Evolutionary conservation across 2,888 invertebrate genomes (phyloP).

Genomic region (Caenorhabditis drosophilae): DNA sequence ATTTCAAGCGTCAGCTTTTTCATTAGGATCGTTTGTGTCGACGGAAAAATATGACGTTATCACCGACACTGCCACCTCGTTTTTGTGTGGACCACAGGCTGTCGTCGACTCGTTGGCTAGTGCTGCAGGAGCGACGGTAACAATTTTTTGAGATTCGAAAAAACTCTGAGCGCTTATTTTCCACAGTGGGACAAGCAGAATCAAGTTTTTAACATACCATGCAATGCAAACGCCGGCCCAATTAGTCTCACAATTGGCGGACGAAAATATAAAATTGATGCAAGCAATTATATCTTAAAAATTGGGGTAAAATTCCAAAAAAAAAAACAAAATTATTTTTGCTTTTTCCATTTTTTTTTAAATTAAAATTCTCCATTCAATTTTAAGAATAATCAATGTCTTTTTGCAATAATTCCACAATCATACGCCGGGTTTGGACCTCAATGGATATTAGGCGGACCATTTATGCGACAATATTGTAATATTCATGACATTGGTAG

Average conservation of each 20-base stretch:
- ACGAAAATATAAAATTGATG: slow-evolving; percentile 19
- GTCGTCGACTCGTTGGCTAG: slow-evolving; percentile 32
- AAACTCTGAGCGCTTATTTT: not conserved
- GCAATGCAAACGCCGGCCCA: slow-evolving; percentile 20
- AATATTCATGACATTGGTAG: slow-evolving; percentile 10
- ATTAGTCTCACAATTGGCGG: slow-evolving; percentile 26
- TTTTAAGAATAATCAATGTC: slow-evolving; percentile 2
- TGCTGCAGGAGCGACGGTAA: slow-evolving; percentile 43
- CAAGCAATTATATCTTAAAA: slow-evolving; percentile 30
- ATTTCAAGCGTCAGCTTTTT: slow-evolving; percentile 28
- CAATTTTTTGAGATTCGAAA: not conserved
- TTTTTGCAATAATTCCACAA: slow-evolving; percentile 8
- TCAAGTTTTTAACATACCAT: slow-evolving; percentile 32
- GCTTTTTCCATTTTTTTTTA: too few relatives aligned
- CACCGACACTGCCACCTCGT: slow-evolving; percentile 46
- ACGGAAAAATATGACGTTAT: slow-evolving; percentile 36
- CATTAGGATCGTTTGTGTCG: slow-evolving; percentile 22
- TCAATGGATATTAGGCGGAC: slow-evolving; percentile 10
- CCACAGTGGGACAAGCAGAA: slow-evolving; percentile 29
- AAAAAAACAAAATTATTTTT: too few relatives aligned
- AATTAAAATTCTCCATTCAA: too few relatives aligned
- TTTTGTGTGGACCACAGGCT: slow-evolving; percentile 38
- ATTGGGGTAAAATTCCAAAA: too few relatives aligned
- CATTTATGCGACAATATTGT: slow-evolving; percentile 14
- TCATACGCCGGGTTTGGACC: slow-evolving; percentile 9